Conservation (phyloP, 2,797 vertebrate genomes). For the Florisuga fusca region DNA sequence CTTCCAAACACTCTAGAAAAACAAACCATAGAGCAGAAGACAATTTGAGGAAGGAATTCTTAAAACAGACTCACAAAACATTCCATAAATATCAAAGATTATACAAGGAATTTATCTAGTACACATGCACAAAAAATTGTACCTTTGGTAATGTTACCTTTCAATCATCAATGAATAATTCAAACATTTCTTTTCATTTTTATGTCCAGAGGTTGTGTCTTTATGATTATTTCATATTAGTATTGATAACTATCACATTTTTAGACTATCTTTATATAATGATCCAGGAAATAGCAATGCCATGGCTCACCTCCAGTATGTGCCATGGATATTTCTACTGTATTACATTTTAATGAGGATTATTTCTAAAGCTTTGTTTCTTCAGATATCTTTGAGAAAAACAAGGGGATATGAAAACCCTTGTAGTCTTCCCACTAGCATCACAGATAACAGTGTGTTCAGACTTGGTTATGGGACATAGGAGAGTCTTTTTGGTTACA, state of each 20-base stretch:
- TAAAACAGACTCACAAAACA: background rate
- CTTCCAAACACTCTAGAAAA: conserved; percentile 9
- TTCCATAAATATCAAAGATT: conserved; percentile 44
- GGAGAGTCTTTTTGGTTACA: background rate
- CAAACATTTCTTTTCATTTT: background rate
- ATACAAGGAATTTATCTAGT: background rate
- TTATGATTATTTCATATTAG: background rate
- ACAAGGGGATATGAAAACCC: background rate
- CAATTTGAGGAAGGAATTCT: background rate
- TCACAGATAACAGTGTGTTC: background rate
- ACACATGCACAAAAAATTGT: background rate
- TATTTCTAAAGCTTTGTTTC: background rate
- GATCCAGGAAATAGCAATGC: background rate
- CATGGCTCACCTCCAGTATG: background rate
- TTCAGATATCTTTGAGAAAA: background rate
- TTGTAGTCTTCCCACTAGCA: background rate
- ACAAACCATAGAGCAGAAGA: background rate
- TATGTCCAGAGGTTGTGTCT: background rate
- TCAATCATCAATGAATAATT: background rate
- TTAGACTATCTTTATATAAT: background rate
- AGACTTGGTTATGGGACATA: background rate
- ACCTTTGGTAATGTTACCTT: background rate
- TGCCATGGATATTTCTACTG: background rate
- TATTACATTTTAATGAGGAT: background rate
- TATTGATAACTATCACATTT: background rate